Evolutionary conservation across 2,888 invertebrate species (phyloP), one percentile per base, ranked within the genome.

Genomic region (Acronicta psi): DNA sequence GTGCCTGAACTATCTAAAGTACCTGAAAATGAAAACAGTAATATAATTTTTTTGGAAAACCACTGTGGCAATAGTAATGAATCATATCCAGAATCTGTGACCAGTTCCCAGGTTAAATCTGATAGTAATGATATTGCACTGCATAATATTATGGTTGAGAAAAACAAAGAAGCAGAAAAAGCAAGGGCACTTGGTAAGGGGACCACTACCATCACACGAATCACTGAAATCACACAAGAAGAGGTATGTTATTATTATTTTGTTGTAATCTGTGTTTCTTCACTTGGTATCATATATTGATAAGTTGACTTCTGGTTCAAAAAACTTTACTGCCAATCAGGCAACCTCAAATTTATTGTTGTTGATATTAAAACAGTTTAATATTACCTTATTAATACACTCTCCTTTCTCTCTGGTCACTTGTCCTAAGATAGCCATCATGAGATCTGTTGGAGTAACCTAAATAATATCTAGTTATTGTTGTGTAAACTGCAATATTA

Each of bases 11-110:
- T 34, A n/a, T n/a, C 10, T 40, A 11, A 46, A 18, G 10, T 61
- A 23, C 29, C 54, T 62, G 60, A 69, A 51, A 52, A 75, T 56
- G 76, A 79, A 70, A 69, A 72, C 58, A 77, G 67, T 55, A 71
- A 70, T 70, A 59, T 67, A 59, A 59, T 42, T 25, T 69, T 59
- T 59, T 40, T 69, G 56, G 76, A 79, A 54, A 80, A 77, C 65
- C 68, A 82, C 37, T 77, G 77, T 73, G 73, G 60, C 34, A 82
- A 83, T 72, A 85, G 81, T 63, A 81, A 83, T 78, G 83, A 83
- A 47, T 83, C 80, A 31, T 77, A 69, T 63, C 45, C 75, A 43
- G 80, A 82, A n/a, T 77, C 80, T 43, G 54, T 65, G 46, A 70
- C 73, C 25, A 78, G 76, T 62, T 67, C 75, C 42, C 75, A 80